Base-by-base conservation (phyloP, 2,888 invertebrate species). In the Liopterus haemorrhoidalis region DNA sequence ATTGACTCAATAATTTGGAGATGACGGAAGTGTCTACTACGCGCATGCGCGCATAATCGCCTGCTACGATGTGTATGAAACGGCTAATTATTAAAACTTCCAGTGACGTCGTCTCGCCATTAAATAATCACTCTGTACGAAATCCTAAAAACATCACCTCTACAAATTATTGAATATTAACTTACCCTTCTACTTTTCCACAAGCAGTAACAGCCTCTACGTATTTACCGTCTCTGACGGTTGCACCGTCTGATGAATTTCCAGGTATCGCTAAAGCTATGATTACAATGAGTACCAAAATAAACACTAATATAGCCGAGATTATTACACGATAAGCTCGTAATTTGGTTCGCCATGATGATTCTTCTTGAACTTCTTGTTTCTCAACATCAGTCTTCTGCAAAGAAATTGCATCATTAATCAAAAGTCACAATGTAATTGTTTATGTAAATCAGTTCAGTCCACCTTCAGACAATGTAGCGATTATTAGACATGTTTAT, bases 141-240 rank as follows among this genome's bases (percentile, higher is more conserved):
- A 33, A 16, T 9, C 12, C 15, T 5, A 31, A 3, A 15, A 12
- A 21, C 9, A 16, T 20, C 19, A 14, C 20, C 12, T 11, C 14
- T 9, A 9, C 14, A 11, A 6, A 11, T 30, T 30, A 30, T 9
- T 12, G 11, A 6, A n/a, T n/a, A n/a, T n/a, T n/a, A 8, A 44
- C 61, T 60, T 64, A 81, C 81, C 89, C 90, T 68, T 89, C 83
- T 16, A 88, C 82, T 49, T 72, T 73, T 38, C 90, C 90, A 61
- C 90, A 90, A 25, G 81, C 75, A 2, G 87, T 85, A 31, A 81
- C 74, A 0, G 88, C 81, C 39, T 78, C 75, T 15, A 86, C 76
- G 59, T 72, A 86, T 51, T 78, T 79, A 9, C 85, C 87, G 52
- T 85, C 80, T 33, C 81, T 79, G 37, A 86, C 61, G 0, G 82